Percentiles rank a stretch among this genome's conserved stretches.
phyloP scores from a whole-genome alignment of 2,113 vertebrate genomes.

The Hyaena hyaena region DNA sequence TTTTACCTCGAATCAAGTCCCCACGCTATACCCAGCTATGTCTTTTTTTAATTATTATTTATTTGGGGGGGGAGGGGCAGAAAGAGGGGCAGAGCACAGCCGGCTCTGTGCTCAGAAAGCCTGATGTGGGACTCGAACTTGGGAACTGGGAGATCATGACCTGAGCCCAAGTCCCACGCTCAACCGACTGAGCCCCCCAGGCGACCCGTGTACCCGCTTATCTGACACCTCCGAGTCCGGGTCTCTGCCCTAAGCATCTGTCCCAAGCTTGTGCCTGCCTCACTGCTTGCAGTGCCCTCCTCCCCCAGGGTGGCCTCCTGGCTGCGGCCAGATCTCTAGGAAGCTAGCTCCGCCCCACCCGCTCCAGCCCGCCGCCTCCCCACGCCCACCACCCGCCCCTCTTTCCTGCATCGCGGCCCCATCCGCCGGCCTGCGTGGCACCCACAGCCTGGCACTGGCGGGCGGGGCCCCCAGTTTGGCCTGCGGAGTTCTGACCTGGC shows the following conservation, averaged over 20 bases:
- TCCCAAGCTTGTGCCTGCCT: neutral
- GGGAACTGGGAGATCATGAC: too few relatives aligned
- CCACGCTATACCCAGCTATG: neutral
- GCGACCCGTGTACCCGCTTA: neutral
- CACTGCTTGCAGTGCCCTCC: neutral
- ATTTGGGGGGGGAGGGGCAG: too few relatives aligned
- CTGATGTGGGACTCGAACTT: too few relatives aligned
- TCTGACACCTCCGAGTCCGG: neutral
- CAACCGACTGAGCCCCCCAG: too few relatives aligned
- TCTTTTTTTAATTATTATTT: neutral
- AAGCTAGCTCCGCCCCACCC: neutral
- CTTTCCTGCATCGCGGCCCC: neutral
- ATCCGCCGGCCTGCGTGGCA: neutral
- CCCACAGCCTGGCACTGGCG: neutral
- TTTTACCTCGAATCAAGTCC: neutral
- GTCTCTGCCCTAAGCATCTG: neutral
- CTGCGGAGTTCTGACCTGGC: too few relatives aligned
- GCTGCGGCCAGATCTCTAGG: neutral
- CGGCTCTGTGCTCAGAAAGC: too few relatives aligned
- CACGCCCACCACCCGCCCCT: conserved; percentile 56
- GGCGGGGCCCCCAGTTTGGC: neutral
- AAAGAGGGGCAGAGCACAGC: too few relatives aligned
- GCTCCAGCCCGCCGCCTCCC: neutral
- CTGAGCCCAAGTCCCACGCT: too few relatives aligned
- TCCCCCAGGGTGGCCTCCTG: neutral